Evolutionary conservation across 2,797 vertebrate species (phyloP), one percentile per base, ranked within the genome.

Genomic region (Myoxocephalus aenaeus): DNA sequence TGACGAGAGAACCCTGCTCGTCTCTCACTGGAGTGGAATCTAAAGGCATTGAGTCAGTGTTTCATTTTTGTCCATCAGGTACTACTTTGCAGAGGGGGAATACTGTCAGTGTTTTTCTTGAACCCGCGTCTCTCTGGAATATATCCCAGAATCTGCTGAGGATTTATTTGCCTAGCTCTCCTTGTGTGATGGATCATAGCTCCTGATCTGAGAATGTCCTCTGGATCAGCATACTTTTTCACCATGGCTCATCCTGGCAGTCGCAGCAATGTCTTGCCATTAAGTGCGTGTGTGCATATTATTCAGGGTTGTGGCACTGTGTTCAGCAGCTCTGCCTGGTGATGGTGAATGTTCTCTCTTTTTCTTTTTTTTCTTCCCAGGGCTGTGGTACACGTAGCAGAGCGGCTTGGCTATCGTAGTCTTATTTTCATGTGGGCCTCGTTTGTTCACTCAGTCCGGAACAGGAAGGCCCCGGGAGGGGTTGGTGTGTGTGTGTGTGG

Each of bases 1-100:
- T 93, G 93, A 94, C 91, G 92, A 94, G 93, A 93, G 90, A 94
- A 91, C 92, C 93, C 90, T 91, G 92, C 92, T 93, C 89, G 92
- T 93, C 92, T 94, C 92, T 94, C 92, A 90, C 91, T 92, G 92
- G 92, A 94, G 90, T 87, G 89, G 93, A 92, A 89, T 94, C 90
- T 89, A 76, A 92, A 93, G 92, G 87, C 92, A 92, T 81, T 91
- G 90, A 93, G 82, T 92, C 91, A 92, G 87, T 92, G 90, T 91
- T 89, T 87, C 90, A 87, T 89, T 92, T 91, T 90, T 92, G 83
- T 85, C 88, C 89, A 86, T 92, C 93, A 94, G 92, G 92, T 93
- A 92, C 90, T 86, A 65, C 87, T 89, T 27, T 79, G 77, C 85
- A 87, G 85, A 89, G 73, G 62, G 61, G 83, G 78, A 82, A 84